Evolutionary conservation across 2,888 invertebrate species (phyloP).

Genomic region (Sinelater perroti): DNA sequence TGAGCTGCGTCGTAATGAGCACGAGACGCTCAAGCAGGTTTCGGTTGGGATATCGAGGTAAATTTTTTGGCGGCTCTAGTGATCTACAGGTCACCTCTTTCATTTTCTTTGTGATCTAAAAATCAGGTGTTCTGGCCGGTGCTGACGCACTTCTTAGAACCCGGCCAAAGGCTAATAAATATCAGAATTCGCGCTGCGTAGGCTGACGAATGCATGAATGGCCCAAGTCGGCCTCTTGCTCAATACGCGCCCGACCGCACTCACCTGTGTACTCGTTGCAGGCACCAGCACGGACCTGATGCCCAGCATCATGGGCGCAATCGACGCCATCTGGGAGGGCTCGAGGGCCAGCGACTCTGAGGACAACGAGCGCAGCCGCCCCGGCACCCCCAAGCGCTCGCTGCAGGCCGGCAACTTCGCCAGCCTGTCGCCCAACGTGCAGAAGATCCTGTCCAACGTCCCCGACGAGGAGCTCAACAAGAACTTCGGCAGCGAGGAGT

Average conservation of each 20-base stretch:
- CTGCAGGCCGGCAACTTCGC: constrained; percentile 62
- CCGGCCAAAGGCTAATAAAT: too few species aligned
- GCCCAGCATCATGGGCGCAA: constrained; percentile 85
- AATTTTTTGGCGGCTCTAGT: too few species aligned
- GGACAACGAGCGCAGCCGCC: constrained; percentile 39
- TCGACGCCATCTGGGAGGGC: constrained; percentile 77
- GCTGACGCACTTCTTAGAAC: too few species aligned
- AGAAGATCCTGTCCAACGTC: constrained; percentile 69
- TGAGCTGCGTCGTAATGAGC: constrained; percentile 13
- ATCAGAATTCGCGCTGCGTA: too few species aligned
- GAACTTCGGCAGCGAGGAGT: constrained; percentile 48
- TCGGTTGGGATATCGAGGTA: constrained; percentile 20
- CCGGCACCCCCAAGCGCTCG: constrained; percentile 50
- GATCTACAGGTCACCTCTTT: too few species aligned
- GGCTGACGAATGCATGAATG: too few species aligned
- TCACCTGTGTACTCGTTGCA: too few species aligned
- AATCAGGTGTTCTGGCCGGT: too few species aligned
- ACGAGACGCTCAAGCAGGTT: constrained; percentile 16
- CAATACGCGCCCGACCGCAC: too few species aligned
- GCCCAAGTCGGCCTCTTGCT: too few species aligned
- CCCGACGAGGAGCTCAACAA: constrained; percentile 56
- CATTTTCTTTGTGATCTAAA: too few species aligned
- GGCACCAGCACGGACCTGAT: constrained; percentile 88
- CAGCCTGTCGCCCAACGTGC: constrained; percentile 69
- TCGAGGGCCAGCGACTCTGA: constrained; percentile 43